Evolutionary conservation across 1,140 invertebrate genomes (phyloP).

Genomic region (Wasmannia auropunctata): DNA sequence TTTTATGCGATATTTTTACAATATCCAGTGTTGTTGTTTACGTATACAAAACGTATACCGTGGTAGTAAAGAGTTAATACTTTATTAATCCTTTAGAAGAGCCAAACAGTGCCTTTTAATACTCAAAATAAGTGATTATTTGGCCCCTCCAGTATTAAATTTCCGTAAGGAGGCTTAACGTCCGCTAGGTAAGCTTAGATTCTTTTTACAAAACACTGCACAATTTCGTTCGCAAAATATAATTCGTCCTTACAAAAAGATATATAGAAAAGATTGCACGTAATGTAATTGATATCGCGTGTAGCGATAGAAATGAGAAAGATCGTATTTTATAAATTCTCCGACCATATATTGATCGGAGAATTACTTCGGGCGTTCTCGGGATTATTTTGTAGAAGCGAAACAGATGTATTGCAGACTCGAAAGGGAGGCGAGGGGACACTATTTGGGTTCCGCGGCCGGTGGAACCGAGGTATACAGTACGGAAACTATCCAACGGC

Average conservation of each 20-base stretch:
- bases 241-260: too few species aligned
- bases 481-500: constrained; percentile 54
- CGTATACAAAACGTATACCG: too few species aligned
- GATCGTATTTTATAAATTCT: neutral
- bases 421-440: neutral
- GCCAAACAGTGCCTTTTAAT: too few species aligned
- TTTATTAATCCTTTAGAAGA: too few species aligned
- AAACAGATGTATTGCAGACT: neutral
- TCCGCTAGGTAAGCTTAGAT: neutral
- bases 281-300: neutral
- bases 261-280: neutral
- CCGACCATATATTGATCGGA: neutral
- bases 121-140: too few species aligned
- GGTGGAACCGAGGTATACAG: neutral
- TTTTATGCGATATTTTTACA: too few species aligned
- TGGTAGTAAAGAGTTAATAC: too few species aligned
- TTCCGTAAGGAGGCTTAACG: too few species aligned
- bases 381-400: neutral
- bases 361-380: constrained; percentile 1
- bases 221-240: too few species aligned
- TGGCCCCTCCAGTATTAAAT: too few species aligned
- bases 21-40: too few species aligned
- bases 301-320: neutral
- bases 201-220: neutral
- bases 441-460: neutral